Percentiles rank a stretch among this genome's conserved stretches.
Evolutionary conservation across 2,113 vertebrate species (phyloP).

Genomic region (Cochlearius cochlearius): DNA sequence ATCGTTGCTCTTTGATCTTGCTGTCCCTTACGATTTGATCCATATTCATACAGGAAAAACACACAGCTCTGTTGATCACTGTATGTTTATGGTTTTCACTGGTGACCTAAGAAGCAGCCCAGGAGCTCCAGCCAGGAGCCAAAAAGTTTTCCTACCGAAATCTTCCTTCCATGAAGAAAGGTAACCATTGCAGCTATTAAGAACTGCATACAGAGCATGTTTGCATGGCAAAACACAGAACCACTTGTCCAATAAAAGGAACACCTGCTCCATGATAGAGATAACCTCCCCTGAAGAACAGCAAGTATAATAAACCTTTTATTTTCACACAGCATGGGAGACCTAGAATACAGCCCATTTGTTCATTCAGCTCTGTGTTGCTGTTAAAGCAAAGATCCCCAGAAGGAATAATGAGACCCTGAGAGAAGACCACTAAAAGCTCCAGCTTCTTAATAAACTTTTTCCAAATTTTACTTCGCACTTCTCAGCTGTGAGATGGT

Average conservation of each 20-base stretch:
- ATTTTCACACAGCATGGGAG: neutral
- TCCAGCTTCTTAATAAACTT: neutral
- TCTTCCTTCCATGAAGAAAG: neutral
- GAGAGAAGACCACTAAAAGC: neutral
- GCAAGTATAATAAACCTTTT: neutral
- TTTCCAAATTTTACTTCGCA: neutral
- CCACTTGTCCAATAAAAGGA: neutral
- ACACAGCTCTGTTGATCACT: neutral
- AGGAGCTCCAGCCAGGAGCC: neutral
- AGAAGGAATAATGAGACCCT: neutral
- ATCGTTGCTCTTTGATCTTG: neutral
- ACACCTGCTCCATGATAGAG: rapidly evolving
- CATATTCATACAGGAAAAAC: neutral
- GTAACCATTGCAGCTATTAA: neutral
- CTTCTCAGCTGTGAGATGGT: neutral
- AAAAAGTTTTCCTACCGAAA: neutral
- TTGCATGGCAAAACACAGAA: neutral
- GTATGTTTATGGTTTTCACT: neutral
- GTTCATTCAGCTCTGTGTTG: neutral
- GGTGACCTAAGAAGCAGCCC: neutral
- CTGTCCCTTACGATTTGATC: neutral
- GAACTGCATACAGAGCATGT: rapidly evolving
- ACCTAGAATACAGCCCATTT: neutral
- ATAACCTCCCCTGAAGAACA: neutral
- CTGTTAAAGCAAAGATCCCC: neutral